These are phyloP conservation scores for Corvus moneduloides DNA, from an alignment of 2,113 vertebrate species.

Conservation along the genomic window DNA sequence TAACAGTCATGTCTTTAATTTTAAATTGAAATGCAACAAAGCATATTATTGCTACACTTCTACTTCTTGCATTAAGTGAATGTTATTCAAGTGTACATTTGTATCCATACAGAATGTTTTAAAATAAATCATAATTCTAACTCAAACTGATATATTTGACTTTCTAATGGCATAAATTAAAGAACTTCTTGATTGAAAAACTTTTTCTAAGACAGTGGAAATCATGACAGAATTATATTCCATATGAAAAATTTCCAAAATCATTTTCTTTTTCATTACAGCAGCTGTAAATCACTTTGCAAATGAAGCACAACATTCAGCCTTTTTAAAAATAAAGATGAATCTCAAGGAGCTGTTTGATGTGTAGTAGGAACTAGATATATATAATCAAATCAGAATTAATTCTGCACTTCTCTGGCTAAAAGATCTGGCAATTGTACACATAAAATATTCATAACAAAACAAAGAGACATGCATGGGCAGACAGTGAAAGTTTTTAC, in stretches of 20 bases:
- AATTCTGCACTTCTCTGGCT: not conserved
- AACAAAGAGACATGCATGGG: not conserved
- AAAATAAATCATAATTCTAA: not conserved
- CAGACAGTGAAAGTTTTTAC: not conserved
- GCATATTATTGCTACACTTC: conserved; percentile 66
- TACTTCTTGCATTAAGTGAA: conserved; percentile 73
- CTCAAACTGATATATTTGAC: not conserved
- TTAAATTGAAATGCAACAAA: conserved; percentile 78
- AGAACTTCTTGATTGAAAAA: not conserved
- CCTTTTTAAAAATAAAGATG: not conserved
- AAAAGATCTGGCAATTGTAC: not conserved
- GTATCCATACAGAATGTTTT: not conserved
- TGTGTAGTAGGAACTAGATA: not conserved
- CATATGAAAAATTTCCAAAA: not conserved
- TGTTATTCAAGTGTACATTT: conserved; percentile 46
- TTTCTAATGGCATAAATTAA: not conserved
- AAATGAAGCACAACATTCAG: not conserved
- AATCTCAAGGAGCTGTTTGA: not conserved
- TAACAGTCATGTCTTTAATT: conserved; percentile 74
- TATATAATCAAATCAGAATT: not conserved
- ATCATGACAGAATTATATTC: not conserved
- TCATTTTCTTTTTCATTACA: not conserved
- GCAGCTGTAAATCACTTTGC: conserved; percentile 3
- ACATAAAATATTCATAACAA: not conserved
- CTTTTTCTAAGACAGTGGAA: not conserved